These are phyloP conservation scores for Pseudomyrmex cubaensis DNA, from an alignment of 1,140 invertebrate species.

Conservation along the genomic window DNA sequence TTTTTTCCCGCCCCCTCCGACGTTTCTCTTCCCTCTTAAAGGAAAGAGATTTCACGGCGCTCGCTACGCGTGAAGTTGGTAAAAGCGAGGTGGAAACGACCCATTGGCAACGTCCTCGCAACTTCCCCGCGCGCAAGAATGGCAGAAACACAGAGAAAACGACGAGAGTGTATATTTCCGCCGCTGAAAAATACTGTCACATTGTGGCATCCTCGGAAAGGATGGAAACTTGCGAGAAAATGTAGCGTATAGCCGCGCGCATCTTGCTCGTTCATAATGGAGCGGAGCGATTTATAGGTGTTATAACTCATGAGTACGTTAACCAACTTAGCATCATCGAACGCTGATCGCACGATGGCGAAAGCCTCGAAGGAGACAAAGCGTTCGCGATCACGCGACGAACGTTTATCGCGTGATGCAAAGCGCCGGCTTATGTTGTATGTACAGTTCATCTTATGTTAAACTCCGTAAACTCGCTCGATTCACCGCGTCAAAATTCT, in stretches of 20 bases:
- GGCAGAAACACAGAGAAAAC: slow-evolving; percentile 3
- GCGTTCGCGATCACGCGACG: slow-evolving; percentile 19
- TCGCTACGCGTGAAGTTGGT: slow-evolving; percentile 43
- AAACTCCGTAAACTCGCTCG: neutral
- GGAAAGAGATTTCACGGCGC: slow-evolving; percentile 61
- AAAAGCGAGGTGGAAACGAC: slow-evolving; percentile 58
- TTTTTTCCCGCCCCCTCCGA: neutral
- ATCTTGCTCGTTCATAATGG: slow-evolving; percentile 39
- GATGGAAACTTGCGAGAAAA: slow-evolving; percentile 56
- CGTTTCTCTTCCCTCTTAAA: slow-evolving; percentile 33
- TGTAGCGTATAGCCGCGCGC: slow-evolving; percentile 17
- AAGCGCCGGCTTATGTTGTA: neutral
- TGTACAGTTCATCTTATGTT: neutral
- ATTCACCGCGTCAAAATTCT: neutral
- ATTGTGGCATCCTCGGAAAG: slow-evolving; percentile 52
- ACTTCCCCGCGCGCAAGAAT: slow-evolving; percentile 18
- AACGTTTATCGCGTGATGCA: slow-evolving; percentile 3
- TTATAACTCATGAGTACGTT: slow-evolving; percentile 66
- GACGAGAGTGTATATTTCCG: slow-evolving; percentile 57
- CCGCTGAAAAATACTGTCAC: slow-evolving; percentile 62
- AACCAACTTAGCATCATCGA: slow-evolving; percentile 58
- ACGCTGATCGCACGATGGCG: slow-evolving; percentile 13
- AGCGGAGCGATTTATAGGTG: slow-evolving; percentile 54
- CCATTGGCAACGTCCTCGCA: slow-evolving; percentile 59
- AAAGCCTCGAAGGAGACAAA: slow-evolving; percentile 44